Percentiles rank a stretch among this genome's conserved stretches.
These are phyloP conservation scores for Vimba vimba DNA, from an alignment of 2,113 vertebrate genomes.

Conservation along the genomic window DNA sequence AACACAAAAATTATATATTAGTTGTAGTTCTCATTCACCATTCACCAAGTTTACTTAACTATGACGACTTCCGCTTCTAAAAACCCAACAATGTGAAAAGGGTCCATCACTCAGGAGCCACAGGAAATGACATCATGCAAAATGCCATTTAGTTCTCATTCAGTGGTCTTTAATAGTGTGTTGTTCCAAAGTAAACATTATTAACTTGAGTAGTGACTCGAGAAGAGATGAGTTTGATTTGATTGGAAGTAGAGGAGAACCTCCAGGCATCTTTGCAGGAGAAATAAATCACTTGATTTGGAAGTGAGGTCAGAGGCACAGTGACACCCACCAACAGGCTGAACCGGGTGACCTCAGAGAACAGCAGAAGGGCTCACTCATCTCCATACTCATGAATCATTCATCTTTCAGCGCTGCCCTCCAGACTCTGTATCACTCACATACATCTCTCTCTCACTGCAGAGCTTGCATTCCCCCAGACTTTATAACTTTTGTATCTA, in stretches of 20 bases:
- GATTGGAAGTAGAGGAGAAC: slow-evolving; percentile 26
- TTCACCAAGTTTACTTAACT: too few relatives aligned
- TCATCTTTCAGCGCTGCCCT: slow-evolving; percentile 41
- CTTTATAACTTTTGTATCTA: slow-evolving; percentile 11
- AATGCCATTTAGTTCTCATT: background rate
- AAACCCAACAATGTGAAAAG: too few relatives aligned
- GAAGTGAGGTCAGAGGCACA: slow-evolving; percentile 29
- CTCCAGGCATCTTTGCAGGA: slow-evolving; percentile 23
- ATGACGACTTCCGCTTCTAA: too few relatives aligned
- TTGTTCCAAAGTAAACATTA: slow-evolving; percentile 18
- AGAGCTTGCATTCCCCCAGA: background rate
- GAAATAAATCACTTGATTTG: slow-evolving; percentile 30
- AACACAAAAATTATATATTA: too few relatives aligned
- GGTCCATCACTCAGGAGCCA: background rate
- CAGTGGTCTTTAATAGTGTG: background rate
- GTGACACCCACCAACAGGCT: slow-evolving; percentile 37
- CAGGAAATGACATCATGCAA: background rate
- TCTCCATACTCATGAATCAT: slow-evolving; percentile 58
- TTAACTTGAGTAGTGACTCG: slow-evolving; percentile 25
- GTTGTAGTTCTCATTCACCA: too few relatives aligned
- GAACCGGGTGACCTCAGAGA: slow-evolving; percentile 38
- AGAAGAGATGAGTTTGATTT: slow-evolving; percentile 31
- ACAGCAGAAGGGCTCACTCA: slow-evolving; percentile 39
- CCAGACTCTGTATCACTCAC: slow-evolving; percentile 33
- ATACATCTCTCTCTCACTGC: background rate